A percentile compares a stretch with the other conserved stretches of the same genome.
Evolutionary conservation across 2,113 vertebrate genomes (phyloP).

Genomic region (Malurus elegans): DNA sequence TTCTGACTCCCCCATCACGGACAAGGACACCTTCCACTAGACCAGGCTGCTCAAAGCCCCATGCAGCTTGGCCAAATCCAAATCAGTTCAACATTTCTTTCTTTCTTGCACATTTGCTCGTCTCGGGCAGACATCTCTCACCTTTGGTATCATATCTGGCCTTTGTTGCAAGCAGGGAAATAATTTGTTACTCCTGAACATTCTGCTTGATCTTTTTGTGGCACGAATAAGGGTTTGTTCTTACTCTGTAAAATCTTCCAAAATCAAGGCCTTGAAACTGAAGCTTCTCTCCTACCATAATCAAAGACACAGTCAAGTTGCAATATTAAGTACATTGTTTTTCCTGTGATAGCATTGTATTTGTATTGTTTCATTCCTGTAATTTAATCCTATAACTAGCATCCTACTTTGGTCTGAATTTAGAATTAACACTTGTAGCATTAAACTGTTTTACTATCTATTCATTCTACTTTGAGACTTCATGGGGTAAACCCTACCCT

Average conservation of each 20-base stretch:
- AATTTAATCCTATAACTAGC: neutral
- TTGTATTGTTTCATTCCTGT: neutral
- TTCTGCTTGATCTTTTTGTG: neutral
- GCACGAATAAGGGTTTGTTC: neutral
- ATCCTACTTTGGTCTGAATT: neutral
- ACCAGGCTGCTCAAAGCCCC: neutral
- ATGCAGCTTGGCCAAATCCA: neutral
- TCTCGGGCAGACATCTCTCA: neutral
- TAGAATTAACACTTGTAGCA: neutral
- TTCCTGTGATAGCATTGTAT: neutral
- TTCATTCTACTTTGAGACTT: neutral
- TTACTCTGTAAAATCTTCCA: rapidly evolving
- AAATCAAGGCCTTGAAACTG: neutral
- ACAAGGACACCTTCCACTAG: neutral
- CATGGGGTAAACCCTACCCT: neutral
- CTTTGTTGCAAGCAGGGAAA: rapidly evolving
- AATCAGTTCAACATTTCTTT: neutral
- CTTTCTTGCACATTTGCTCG: neutral
- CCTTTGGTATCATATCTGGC: neutral
- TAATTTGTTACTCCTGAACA: neutral
- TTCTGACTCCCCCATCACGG: neutral
- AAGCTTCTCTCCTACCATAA: neutral
- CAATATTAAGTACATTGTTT: neutral
- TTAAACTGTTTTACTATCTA: neutral
- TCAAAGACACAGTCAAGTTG: neutral